phyloP scores from a whole-genome alignment of 1,140 invertebrate species.

The Bemisia tabaci region DNA sequence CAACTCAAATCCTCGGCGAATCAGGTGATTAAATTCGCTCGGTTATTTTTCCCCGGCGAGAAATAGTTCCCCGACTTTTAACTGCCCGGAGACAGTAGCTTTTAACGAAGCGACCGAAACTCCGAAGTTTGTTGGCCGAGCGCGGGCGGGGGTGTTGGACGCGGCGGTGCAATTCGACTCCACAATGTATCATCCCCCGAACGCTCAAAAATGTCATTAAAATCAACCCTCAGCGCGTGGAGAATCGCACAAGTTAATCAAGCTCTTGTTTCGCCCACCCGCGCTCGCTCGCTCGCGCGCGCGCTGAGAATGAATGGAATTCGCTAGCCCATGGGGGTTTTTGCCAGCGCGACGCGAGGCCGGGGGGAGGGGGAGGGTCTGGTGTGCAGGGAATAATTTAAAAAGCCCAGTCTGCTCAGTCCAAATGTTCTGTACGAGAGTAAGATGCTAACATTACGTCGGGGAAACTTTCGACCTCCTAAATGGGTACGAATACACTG shows the following conservation, averaged over 20 bases:
- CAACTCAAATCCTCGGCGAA: neutral
- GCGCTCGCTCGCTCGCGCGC: too few relatives aligned
- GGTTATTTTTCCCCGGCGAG: neutral
- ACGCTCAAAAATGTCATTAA: neutral
- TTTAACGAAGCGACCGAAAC: neutral
- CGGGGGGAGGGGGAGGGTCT: neutral
- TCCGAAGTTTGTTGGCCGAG: neutral
- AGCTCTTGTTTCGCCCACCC: neutral
- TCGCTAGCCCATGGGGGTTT: neutral
- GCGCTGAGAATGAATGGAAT: neutral
- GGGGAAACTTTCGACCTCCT: too few relatives aligned
- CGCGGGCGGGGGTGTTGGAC: neutral
- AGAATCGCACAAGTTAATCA: neutral
- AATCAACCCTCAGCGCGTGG: neutral
- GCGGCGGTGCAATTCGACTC: neutral
- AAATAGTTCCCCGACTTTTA: neutral
- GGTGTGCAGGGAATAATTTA: neutral
- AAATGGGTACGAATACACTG: too few relatives aligned
- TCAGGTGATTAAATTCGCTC: neutral
- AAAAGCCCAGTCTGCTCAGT: too few relatives aligned
- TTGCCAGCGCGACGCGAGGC: neutral
- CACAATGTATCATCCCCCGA: neutral
- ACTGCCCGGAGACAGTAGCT: neutral
- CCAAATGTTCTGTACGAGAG: too few relatives aligned
- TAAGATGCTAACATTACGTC: too few relatives aligned